Percentiles rank a stretch among this genome's conserved stretches.
phyloP scores from a whole-genome alignment of 2,797 vertebrate species.

The Benthosema pterotum region DNA sequence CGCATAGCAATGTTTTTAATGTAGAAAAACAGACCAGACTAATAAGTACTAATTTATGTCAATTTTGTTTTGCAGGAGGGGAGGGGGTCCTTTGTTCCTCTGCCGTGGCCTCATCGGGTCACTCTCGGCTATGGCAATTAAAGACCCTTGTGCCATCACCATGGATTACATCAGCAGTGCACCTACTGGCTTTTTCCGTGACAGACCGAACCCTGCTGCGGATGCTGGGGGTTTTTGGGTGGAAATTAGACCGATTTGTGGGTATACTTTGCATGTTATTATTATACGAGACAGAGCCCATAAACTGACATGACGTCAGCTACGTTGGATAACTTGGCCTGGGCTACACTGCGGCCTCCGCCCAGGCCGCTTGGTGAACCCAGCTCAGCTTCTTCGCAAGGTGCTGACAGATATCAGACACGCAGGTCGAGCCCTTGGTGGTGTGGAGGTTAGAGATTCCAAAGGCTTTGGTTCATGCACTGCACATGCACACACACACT shows the following conservation, averaged over 20 bases:
- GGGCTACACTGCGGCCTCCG: constrained; percentile 22
- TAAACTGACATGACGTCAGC: too few species aligned
- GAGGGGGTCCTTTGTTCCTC: constrained; percentile 52
- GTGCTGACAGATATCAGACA: constrained; percentile 74
- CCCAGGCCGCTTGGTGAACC: constrained; percentile 16
- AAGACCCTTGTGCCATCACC: constrained; percentile 71
- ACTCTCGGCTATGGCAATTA: constrained; percentile 72
- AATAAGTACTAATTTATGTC: constrained; percentile 73
- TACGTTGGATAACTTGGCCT: not conserved
- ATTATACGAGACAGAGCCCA: constrained; percentile 8
- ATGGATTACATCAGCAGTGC: constrained; percentile 71
- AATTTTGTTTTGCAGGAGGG: constrained; percentile 65
- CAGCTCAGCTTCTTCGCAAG: constrained; percentile 61
- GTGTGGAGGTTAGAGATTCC: constrained; percentile 76
- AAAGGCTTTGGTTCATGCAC: constrained; percentile 61
- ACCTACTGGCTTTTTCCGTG: constrained; percentile 59
- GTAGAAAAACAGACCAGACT: constrained; percentile 65
- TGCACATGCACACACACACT: too few species aligned
- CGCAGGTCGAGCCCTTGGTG: constrained; percentile 59
- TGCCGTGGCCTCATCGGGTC: constrained; percentile 65
- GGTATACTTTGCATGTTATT: constrained; percentile 20
- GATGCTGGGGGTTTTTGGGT: constrained; percentile 10
- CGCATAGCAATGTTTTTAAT: constrained; percentile 57
- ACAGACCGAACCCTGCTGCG: constrained; percentile 16
- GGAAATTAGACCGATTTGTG: not conserved